phyloP scores from a whole-genome alignment of 2,888 invertebrate genomes.

The Hydraecia micacea region DNA sequence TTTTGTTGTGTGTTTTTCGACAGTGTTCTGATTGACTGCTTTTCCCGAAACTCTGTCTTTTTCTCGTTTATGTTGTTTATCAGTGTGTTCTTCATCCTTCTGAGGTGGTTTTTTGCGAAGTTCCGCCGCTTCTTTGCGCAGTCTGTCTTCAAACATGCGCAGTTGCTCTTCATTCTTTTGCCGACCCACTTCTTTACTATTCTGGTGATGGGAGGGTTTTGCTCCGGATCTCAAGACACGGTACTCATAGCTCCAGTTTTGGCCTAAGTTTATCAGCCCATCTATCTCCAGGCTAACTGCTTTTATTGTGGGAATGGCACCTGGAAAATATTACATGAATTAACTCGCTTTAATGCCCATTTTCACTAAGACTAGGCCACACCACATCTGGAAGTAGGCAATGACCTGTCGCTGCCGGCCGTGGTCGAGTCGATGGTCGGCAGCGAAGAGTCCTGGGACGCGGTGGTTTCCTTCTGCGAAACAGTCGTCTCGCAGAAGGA shows the following conservation, averaged over 20 bases:
- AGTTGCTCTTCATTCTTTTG: background rate
- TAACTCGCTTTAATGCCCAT: background rate
- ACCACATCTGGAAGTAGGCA: background rate
- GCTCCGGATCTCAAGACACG: slow-evolving; percentile 16
- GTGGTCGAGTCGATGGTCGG: too few species aligned
- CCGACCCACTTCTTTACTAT: background rate
- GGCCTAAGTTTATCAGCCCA: slow-evolving; percentile 71
- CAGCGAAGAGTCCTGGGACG: too few species aligned
- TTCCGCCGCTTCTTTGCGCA: background rate
- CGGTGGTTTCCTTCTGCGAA: too few species aligned
- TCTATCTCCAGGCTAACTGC: slow-evolving; percentile 69
- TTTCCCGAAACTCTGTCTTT: background rate
- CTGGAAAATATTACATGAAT: slow-evolving; percentile 31
- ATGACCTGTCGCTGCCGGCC: too few species aligned
- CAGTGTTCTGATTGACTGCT: background rate
- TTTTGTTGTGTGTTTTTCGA: background rate
- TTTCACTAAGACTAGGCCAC: background rate
- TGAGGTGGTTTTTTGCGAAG: background rate
- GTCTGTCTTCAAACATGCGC: background rate
- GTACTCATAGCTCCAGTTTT: slow-evolving; percentile 73
- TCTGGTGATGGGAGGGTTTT: background rate
- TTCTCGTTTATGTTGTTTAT: background rate
- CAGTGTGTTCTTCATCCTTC: background rate
- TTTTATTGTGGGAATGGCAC: slow-evolving; percentile 15
- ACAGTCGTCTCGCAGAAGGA: too few species aligned